phyloP scores from a whole-genome alignment of 2,888 invertebrate genomes.

The Julus scanicus region DNA sequence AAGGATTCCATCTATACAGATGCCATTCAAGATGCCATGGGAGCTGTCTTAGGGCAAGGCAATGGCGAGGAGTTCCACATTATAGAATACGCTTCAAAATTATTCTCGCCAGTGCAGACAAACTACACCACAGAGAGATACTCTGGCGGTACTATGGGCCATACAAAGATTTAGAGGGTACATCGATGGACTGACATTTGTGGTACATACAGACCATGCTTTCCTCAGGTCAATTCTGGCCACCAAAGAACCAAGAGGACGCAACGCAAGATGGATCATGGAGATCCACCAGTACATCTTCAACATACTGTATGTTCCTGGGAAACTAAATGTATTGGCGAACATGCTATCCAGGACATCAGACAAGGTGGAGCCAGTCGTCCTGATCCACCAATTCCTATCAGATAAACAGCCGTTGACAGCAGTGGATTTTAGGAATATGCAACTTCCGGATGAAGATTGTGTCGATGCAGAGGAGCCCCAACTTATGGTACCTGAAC shows the following conservation, averaged over 20 bases:
- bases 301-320: constrained; percentile 58
- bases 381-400: background rate
- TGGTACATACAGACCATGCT: constrained; percentile 62
- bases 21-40: background rate
- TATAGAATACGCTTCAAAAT: constrained; percentile 59
- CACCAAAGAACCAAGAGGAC: constrained; percentile 55
- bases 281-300: constrained; percentile 60
- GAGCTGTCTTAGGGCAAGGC: too few relatives aligned
- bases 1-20: background rate
- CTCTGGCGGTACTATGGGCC: constrained; percentile 60
- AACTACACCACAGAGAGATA: constrained; percentile 62
- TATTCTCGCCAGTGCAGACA: constrained; percentile 58
- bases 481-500: too few relatives aligned
- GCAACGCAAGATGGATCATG: constrained; percentile 61
- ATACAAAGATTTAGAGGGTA: constrained; percentile 60
- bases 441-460: too few relatives aligned
- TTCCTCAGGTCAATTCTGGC: constrained; percentile 59
- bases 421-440: too few relatives aligned
- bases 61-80: background rate
- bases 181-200: constrained; percentile 60
- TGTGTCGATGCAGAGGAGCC: too few relatives aligned
- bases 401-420: too few relatives aligned
- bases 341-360: background rate
- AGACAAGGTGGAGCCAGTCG: background rate
- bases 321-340: background rate